phyloP scores from a whole-genome alignment of 2,113 vertebrate species.

The Balaenoptera acutorostrata region DNA sequence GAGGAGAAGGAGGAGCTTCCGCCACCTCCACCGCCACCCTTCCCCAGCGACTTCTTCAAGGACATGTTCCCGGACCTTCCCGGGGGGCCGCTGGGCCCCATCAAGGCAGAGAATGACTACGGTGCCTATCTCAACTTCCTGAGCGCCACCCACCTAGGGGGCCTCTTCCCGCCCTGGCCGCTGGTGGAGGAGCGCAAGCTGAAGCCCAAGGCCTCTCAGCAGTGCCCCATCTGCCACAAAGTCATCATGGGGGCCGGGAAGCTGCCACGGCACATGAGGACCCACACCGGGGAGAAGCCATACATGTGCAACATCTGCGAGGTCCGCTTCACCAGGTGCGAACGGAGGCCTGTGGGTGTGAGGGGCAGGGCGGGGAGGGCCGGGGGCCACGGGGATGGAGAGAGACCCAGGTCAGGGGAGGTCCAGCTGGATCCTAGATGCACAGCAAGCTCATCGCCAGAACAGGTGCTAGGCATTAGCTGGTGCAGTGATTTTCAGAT shows the following conservation, averaged over 20 bases:
- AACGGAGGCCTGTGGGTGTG: background rate
- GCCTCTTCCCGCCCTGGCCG: conserved; percentile 95
- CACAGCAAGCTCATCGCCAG: fast-evolving
- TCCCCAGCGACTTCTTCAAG: conserved; percentile 92
- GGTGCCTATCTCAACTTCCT: conserved; percentile 95
- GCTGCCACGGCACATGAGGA: conserved; percentile 97
- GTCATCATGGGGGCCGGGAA: conserved; percentile 98
- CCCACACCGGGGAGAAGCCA: conserved; percentile 97
- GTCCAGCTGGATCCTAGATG: fast-evolving
- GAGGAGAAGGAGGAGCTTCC: conserved; percentile 92
- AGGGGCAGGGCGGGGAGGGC: fast-evolving
- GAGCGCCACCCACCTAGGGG: conserved; percentile 91
- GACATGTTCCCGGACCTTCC: conserved; percentile 86
- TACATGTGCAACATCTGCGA: conserved; percentile 99
- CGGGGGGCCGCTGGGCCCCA: conserved; percentile 83
- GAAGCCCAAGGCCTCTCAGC: conserved; percentile 97
- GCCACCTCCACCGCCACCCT: conserved; percentile 77
- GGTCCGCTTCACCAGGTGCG: conserved; percentile 98
- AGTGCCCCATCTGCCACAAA: conserved; percentile 99
- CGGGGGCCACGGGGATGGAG: fast-evolving
- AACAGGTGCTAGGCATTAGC: background rate
- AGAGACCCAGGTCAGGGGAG: background rate
- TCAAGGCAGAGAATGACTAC: conserved; percentile 95
- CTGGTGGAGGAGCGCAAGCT: conserved; percentile 97
- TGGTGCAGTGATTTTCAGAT: background rate